These are phyloP conservation scores for Empis stercorea DNA, from an alignment of 2,888 invertebrate genomes.

Conservation along the genomic window DNA sequence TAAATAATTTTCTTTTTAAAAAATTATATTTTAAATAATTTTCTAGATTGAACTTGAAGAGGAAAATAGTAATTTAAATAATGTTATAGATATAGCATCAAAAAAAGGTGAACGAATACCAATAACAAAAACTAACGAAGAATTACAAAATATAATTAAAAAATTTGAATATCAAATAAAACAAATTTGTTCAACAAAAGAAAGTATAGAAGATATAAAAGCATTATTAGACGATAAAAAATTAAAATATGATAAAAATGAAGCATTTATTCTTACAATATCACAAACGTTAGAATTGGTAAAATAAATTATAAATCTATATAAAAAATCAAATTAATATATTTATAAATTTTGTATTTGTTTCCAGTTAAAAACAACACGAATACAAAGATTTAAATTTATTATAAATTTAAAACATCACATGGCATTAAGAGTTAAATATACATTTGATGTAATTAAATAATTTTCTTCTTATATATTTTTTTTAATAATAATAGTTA, in stretches of 20 bases:
- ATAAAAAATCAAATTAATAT: not conserved
- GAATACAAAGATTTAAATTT: constrained; percentile 35
- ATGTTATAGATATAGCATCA: constrained; percentile 13
- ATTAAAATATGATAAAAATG: constrained; percentile 33
- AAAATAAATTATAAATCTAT: constrained; percentile 6
- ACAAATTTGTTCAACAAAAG: constrained; percentile 21
- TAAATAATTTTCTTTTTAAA: not conserved
- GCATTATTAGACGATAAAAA: constrained; percentile 36
- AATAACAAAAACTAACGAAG: constrained; percentile 31
- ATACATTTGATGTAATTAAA: constrained; percentile 26
- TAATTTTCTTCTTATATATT: not conserved
- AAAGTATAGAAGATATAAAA: constrained; percentile 21
- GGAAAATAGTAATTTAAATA: constrained; percentile 8
- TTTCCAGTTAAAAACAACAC: constrained; percentile 30
- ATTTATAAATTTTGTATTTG: not conserved
- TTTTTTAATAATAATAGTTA: not conserved
- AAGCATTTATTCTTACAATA: constrained; percentile 32
- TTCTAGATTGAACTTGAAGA: constrained; percentile 7
- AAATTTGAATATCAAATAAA: constrained; percentile 24
- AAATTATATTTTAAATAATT: not conserved
- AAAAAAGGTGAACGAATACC: constrained; percentile 28
- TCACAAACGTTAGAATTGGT: constrained; percentile 36
- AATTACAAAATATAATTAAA: constrained; percentile 30
- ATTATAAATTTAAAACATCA: constrained; percentile 36
- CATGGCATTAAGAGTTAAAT: constrained; percentile 38